Conservation (phyloP, 2,888 invertebrate genomes). For the Scaptodrosophila latifasciaeformis region DNA sequence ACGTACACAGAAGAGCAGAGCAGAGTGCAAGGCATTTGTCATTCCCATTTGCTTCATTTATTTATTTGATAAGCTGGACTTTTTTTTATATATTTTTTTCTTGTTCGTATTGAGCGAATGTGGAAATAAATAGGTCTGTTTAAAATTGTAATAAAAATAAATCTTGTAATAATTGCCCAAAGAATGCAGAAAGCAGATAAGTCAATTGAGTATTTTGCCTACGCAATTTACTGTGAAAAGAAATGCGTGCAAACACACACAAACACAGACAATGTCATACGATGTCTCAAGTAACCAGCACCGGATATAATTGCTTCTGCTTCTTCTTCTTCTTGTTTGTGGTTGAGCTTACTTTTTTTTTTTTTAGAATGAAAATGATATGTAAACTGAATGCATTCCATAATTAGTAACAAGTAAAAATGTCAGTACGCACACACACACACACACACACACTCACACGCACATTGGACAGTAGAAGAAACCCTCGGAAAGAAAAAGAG, state of each 20-base stretch:
- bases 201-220: too few species aligned
- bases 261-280: slow-evolving; percentile 1
- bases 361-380: slow-evolving; percentile 49
- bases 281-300: slow-evolving; percentile 49
- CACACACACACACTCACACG: neutral
- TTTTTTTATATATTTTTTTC: too few species aligned
- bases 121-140: too few species aligned
- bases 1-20: neutral
- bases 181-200: too few species aligned
- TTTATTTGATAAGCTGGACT: neutral
- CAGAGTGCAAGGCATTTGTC: slow-evolving; percentile 2
- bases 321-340: slow-evolving; percentile 8
- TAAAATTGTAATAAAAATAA: too few species aligned
- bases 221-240: slow-evolving; percentile 4
- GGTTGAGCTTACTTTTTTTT: slow-evolving; percentile 1
- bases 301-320: slow-evolving; percentile 54
- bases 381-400: slow-evolving; percentile 58
- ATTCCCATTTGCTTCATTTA: neutral
- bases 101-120: too few species aligned
- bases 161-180: too few species aligned
- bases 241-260: slow-evolving; percentile 27
- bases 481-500: slow-evolving; percentile 41
- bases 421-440: slow-evolving; percentile 5
- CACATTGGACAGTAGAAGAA: slow-evolving; percentile 27
- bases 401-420: slow-evolving; percentile 56